Evolutionary conservation across 2,113 vertebrate species (phyloP).

Genomic region (Lampris megalopsis): DNA sequence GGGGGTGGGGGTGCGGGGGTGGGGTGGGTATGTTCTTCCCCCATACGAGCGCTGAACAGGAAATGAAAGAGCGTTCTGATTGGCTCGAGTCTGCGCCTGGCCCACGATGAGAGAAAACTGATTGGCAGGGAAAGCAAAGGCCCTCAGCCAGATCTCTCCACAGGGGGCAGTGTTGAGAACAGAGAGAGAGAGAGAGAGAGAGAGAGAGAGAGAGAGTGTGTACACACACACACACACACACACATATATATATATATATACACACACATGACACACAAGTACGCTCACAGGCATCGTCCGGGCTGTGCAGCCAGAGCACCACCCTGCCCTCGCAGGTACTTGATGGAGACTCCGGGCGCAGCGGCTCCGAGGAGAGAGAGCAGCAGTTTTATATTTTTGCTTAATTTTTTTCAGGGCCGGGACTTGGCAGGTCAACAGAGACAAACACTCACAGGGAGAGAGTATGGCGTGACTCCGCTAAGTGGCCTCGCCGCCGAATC

Average conservation of each 20-base stretch:
- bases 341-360: conserved; percentile 41
- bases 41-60: conserved; percentile 22
- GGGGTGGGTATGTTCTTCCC: no score
- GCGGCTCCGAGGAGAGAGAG: conserved; percentile 28
- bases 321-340: conserved; percentile 36
- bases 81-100: conserved; percentile 53
- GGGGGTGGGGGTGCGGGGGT: no score
- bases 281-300: not conserved
- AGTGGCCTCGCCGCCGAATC: conserved; percentile 48
- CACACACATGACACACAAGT: conserved; percentile 7
- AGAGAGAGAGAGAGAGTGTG: no score
- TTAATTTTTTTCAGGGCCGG: conserved; percentile 29
- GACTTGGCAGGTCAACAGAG: conserved; percentile 23
- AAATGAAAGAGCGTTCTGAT: conserved; percentile 66
- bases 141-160: conserved; percentile 41
- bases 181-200: no score
- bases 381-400: conserved; percentile 22
- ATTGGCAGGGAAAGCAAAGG: conserved; percentile 55
- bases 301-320: conserved; percentile 4
- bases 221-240: conserved; percentile 5
- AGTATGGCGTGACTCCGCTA: conserved; percentile 21
- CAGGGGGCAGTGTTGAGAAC: conserved; percentile 55
- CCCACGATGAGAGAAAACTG: conserved; percentile 56
- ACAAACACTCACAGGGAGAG: conserved; percentile 39
- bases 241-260: conserved; percentile 5